Percentiles rank a stretch among this genome's conserved stretches.
Conservation (phyloP, 2,888 invertebrate genomes). For the Limnephilus auricula region DNA sequence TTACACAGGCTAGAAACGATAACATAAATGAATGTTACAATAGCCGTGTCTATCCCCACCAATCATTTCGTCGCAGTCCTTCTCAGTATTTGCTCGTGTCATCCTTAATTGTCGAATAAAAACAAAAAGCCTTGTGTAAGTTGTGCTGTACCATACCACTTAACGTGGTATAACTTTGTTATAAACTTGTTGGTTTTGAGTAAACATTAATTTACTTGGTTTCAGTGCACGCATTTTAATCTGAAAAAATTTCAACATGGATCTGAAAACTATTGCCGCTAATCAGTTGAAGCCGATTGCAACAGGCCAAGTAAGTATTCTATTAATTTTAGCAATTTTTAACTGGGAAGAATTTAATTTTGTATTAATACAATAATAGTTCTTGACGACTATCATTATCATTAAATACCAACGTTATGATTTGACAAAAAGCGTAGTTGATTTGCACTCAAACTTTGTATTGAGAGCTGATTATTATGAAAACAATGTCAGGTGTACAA, state of each 20-base stretch:
- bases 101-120: neutral
- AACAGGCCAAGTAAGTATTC: slow-evolving; percentile 69
- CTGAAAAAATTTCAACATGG: slow-evolving; percentile 43
- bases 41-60: neutral
- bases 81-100: neutral
- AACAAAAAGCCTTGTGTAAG: neutral
- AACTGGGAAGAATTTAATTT: neutral
- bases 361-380: no score
- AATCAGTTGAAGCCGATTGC: slow-evolving; percentile 70
- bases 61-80: neutral
- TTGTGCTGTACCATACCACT: neutral
- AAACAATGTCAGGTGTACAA: no score
- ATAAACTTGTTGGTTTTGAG: neutral
- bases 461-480: no score
- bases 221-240: neutral
- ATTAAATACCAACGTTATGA: no score
- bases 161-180: neutral
- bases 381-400: no score
- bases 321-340: neutral
- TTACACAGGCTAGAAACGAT: neutral
- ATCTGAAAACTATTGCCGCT: slow-evolving; percentile 69
- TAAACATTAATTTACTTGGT: neutral
- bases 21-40: neutral
- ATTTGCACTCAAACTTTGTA: no score
- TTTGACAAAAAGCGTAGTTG: no score